phyloP scores from a whole-genome alignment of 2,797 vertebrate genomes.

The Anniella stebbinsi region DNA sequence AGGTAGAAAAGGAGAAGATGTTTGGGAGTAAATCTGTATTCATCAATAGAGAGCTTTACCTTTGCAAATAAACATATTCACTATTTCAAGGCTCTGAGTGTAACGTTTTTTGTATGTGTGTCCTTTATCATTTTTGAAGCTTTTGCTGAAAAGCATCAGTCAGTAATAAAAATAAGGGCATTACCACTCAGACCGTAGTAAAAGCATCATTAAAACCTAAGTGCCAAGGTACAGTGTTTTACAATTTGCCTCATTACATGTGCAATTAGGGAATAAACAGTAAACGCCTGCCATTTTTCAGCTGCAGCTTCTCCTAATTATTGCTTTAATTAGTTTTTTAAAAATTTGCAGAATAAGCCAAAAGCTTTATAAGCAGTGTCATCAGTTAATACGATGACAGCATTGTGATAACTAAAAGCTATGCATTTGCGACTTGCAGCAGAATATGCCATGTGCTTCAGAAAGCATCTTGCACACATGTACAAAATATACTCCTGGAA shows the following conservation, averaged over 20 bases:
- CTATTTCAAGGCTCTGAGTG: constrained; percentile 25
- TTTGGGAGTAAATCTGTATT: background rate
- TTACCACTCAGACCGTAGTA: constrained; percentile 56
- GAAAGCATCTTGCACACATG: background rate
- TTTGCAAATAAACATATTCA: background rate
- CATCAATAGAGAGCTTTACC: background rate
- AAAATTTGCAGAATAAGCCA: constrained; percentile 30
- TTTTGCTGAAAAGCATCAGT: constrained; percentile 46
- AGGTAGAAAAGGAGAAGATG: background rate
- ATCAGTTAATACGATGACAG: constrained; percentile 24
- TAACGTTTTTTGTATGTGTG: constrained; percentile 50
- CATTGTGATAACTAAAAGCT: background rate
- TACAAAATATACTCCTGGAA: background rate
- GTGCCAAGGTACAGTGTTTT: constrained; percentile 53
- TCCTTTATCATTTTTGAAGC: constrained; percentile 52
- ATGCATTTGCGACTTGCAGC: background rate
- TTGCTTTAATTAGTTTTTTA: constrained; percentile 53
- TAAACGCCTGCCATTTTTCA: constrained; percentile 53
- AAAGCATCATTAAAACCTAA: constrained; percentile 57
- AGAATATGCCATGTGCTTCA: background rate
- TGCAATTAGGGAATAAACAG: constrained; percentile 66
- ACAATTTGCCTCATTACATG: constrained; percentile 63
- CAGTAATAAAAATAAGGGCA: constrained; percentile 55
- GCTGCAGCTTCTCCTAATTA: constrained; percentile 57
- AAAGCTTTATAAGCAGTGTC: constrained; percentile 17